Percentiles rank a stretch among this genome's conserved stretches.
These are phyloP conservation scores for Onychomys arenicola DNA, from an alignment of 2,797 vertebrate genomes.

Conservation along the genomic window DNA sequence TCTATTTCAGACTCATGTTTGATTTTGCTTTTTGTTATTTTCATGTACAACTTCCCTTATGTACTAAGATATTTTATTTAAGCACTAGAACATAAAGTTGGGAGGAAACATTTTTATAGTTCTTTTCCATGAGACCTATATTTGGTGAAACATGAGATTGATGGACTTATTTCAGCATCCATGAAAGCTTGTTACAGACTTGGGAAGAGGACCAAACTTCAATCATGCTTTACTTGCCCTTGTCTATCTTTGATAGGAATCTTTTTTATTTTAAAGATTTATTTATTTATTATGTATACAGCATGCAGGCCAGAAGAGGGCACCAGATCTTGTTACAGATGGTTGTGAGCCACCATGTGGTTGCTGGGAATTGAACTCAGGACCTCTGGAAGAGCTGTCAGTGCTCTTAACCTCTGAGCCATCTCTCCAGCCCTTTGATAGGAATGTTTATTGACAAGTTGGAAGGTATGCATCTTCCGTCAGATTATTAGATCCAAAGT, in stretches of 20 bases:
- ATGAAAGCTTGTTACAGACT: constrained; percentile 40
- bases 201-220: not conserved
- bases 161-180: not conserved
- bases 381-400: too few relatives aligned
- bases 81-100: not conserved
- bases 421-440: too few relatives aligned
- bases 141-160: constrained; percentile 33
- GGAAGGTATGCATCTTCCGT: not conserved
- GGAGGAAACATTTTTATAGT: not conserved
- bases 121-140: constrained; percentile 7
- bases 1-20: not conserved
- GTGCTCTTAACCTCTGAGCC: too few relatives aligned
- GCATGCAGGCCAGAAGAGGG: too few relatives aligned
- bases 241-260: not conserved
- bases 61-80: not conserved
- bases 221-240: not conserved
- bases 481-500: not conserved
- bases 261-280: too few relatives aligned
- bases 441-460: not conserved
- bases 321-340: too few relatives aligned
- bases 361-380: too few relatives aligned
- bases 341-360: too few relatives aligned
- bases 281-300: too few relatives aligned
- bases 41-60: not conserved
- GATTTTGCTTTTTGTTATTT: not conserved